Conservation (phyloP, 1,140 invertebrate genomes). For the Formica exsecta region DNA sequence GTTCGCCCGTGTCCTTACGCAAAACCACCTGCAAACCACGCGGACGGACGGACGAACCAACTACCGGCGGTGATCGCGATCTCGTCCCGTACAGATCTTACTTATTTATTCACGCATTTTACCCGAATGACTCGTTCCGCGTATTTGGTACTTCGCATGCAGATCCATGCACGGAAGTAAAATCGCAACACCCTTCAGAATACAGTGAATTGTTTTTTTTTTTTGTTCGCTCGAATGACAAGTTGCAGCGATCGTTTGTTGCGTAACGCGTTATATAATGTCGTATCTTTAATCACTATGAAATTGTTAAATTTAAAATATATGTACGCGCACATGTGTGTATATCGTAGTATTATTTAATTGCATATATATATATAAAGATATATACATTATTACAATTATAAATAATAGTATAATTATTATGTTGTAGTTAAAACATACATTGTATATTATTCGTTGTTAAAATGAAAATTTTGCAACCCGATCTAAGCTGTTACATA, state of each 20-base stretch:
- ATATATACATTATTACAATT: not conserved
- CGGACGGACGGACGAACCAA: constrained; percentile 38
- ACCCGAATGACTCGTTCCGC: constrained; percentile 37
- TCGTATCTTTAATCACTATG: not conserved
- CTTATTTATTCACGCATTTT: constrained; percentile 69
- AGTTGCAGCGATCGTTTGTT: constrained; percentile 18
- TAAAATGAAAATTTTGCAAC: not conserved
- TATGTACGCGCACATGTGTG: not conserved
- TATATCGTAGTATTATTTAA: not conserved
- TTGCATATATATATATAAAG: not conserved
- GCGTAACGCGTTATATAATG: constrained; percentile 9
- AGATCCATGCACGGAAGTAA: not conserved
- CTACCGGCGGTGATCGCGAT: constrained; percentile 47
- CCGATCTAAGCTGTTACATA: not conserved
- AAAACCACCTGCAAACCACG: constrained; percentile 73
- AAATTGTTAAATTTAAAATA: not conserved
- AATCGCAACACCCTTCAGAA: constrained; percentile 22
- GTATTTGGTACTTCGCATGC: not conserved
- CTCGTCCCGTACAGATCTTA: constrained; percentile 59
- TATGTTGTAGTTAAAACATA: not conserved
- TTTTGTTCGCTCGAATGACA: not conserved
- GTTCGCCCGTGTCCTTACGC: constrained; percentile 64
- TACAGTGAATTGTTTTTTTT: constrained; percentile 16
- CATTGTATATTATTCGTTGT: not conserved
- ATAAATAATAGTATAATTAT: not conserved